Percentiles rank a stretch among this genome's conserved stretches.
Conservation (phyloP, 2,797 vertebrate genomes). For the Zonotrichia albicollis region DNA sequence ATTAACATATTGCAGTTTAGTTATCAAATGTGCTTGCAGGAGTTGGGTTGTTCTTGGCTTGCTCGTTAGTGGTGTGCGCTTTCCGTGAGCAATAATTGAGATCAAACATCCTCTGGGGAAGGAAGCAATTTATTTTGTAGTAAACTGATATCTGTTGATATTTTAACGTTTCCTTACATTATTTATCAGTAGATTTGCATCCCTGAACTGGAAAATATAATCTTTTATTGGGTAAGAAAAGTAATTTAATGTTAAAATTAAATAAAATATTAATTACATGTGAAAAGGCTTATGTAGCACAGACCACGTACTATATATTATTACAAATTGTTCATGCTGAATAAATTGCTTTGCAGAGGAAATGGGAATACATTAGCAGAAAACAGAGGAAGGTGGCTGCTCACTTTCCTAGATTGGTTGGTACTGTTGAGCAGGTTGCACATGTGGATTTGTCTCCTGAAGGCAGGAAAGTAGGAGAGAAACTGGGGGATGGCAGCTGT, state of each 20-base stretch:
- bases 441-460: not conserved
- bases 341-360: slow-evolving; percentile 37
- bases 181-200: slow-evolving; percentile 56
- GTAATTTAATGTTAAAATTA: slow-evolving; percentile 48
- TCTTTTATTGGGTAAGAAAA: slow-evolving; percentile 12
- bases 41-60: not conserved
- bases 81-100: slow-evolving; percentile 28
- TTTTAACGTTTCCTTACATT: slow-evolving; percentile 38
- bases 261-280: slow-evolving; percentile 59
- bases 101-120: slow-evolving; percentile 43
- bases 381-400: not conserved
- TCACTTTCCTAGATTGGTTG: not conserved
- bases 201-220: slow-evolving; percentile 60
- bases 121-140: slow-evolving; percentile 58
- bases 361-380: not conserved
- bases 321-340: slow-evolving; percentile 21
- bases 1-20: not conserved
- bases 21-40: not conserved
- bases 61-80: not conserved
- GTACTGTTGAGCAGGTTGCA: not conserved
- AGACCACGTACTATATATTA: not conserved
- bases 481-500: too few relatives aligned
- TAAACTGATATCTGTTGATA: slow-evolving; percentile 54
- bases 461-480: not conserved
- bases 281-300: slow-evolving; percentile 10